A percentile compares a stretch with the other conserved stretches of the same genome.
These are phyloP conservation scores for Peromyscus attwateri DNA, from an alignment of 2,797 vertebrate species.

Conservation along the genomic window DNA sequence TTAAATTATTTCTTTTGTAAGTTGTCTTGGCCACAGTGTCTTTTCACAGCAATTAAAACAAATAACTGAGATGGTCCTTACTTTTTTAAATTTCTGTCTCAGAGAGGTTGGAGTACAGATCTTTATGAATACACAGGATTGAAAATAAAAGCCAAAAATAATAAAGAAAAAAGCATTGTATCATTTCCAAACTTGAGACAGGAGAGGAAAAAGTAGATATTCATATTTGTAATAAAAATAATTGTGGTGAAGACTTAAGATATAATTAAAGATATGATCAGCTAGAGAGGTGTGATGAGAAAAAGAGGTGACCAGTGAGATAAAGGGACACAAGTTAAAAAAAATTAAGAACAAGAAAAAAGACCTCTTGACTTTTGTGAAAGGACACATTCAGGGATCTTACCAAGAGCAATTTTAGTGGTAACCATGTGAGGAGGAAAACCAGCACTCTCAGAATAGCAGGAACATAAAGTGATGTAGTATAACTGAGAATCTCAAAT, in stretches of 20 bases:
- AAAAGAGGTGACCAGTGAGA: neutral
- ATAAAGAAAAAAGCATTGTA: neutral
- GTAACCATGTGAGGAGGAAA: neutral
- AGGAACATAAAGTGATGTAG: neutral
- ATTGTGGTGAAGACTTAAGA: neutral
- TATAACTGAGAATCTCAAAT: neutral
- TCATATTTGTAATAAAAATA: neutral
- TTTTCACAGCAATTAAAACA: neutral
- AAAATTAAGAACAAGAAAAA: neutral
- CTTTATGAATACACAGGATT: neutral
- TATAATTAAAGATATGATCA: neutral
- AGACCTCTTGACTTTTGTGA: neutral
- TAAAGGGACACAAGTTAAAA: neutral
- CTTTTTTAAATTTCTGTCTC: neutral
- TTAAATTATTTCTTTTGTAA: neutral
- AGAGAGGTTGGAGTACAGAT: neutral
- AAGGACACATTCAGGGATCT: conserved; percentile 24
- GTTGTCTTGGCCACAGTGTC: neutral
- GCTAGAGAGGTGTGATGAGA: neutral
- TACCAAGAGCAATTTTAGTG: conserved; percentile 28
- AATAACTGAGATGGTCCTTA: neutral
- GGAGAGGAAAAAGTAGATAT: neutral
- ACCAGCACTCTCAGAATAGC: neutral
- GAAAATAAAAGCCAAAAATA: neutral
- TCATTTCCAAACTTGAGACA: neutral